A percentile compares a stretch with the other conserved stretches of the same genome.
phyloP scores from a whole-genome alignment of 1,140 invertebrate species.

The Drosophila trapezifrons region DNA sequence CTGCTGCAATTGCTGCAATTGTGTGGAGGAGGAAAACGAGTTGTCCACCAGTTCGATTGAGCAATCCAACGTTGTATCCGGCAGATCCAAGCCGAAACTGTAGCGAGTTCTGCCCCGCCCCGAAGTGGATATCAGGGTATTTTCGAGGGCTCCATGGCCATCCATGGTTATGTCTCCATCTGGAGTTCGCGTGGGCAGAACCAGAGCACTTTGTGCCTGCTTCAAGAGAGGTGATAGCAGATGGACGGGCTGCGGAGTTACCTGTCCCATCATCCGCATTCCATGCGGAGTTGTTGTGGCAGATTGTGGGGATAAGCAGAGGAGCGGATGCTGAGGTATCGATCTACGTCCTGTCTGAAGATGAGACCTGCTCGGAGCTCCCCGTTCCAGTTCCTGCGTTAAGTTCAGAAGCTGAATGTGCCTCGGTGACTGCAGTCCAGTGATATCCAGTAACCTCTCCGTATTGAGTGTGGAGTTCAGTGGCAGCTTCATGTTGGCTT shows the following conservation, averaged over 20 bases:
- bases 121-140: constrained; percentile 22
- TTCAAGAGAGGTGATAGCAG: constrained; percentile 68
- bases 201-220: constrained; percentile 73
- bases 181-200: constrained; percentile 73
- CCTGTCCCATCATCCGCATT: constrained; percentile 34
- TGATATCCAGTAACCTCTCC: constrained; percentile 69
- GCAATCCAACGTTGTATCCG: constrained; percentile 73
- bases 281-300: constrained; percentile 58
- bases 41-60: constrained; percentile 81
- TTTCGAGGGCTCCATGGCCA: constrained; percentile 29
- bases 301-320: constrained; percentile 67
- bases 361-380: constrained; percentile 16
- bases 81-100: constrained; percentile 78
- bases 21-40: constrained; percentile 68
- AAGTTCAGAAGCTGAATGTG: constrained; percentile 72
- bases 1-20: constrained; percentile 65
- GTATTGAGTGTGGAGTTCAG: constrained; percentile 78
- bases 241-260: constrained; percentile 65
- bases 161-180: constrained; percentile 53
- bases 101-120: constrained; percentile 53
- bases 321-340: constrained; percentile 54
- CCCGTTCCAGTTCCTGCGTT: constrained; percentile 62
- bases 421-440: constrained; percentile 44
- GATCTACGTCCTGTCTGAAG: constrained; percentile 43
- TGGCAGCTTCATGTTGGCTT: constrained; percentile 72